phyloP scores from a whole-genome alignment of 2,113 vertebrate genomes.

The Diphyllodes magnificus region DNA sequence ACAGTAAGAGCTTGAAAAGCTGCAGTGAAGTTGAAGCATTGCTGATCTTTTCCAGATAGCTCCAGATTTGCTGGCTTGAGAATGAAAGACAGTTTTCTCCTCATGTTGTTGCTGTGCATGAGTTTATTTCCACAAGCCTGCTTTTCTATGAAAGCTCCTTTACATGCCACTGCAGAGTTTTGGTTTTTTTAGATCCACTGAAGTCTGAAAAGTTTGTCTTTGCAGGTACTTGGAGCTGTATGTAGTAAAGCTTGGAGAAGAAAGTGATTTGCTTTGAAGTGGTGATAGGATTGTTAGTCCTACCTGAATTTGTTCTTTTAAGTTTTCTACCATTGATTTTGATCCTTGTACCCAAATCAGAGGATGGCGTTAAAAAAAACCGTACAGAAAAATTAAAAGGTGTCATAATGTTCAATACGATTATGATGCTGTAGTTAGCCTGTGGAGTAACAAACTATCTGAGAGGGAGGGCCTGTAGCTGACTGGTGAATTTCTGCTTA shows the following conservation, averaged over 20 bases:
- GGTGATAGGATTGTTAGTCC: background rate
- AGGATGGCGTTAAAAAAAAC: background rate
- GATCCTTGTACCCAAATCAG: background rate
- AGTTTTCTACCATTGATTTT: background rate
- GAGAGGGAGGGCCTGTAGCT: background rate
- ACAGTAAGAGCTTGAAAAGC: background rate
- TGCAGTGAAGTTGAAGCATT: background rate
- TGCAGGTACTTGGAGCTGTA: background rate
- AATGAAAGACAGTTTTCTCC: background rate
- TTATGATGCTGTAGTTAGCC: background rate
- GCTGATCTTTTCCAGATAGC: background rate
- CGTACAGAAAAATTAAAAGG: background rate
- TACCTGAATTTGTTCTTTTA: background rate
- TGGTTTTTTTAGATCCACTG: background rate
- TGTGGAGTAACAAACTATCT: background rate
- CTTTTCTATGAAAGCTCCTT: background rate
- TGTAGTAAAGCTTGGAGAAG: background rate
- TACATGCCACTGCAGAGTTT: background rate
- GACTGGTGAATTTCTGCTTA: background rate
- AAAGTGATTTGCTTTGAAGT: background rate
- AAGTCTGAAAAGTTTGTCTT: background rate
- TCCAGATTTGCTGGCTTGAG: background rate
- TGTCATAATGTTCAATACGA: accelerated
- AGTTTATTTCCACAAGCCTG: background rate
- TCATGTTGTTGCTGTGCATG: background rate